Conservation (phyloP, 2,888 invertebrate species). For the Liopterus haemorrhoidalis region DNA sequence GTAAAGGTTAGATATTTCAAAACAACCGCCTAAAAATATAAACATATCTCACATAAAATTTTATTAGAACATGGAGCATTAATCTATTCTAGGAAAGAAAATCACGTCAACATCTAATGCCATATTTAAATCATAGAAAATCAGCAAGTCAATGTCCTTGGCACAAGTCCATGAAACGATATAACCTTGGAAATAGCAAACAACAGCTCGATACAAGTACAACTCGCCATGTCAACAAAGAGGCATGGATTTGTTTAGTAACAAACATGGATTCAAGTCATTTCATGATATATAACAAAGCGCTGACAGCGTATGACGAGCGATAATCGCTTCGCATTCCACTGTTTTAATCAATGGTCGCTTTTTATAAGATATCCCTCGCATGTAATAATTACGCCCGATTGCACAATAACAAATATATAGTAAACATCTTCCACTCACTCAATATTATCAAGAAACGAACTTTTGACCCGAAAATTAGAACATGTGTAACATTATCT, state of each 20-base stretch:
- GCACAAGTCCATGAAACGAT: constrained; percentile 22
- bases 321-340: too few species aligned
- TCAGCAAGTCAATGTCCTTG: constrained; percentile 27
- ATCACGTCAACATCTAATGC: constrained; percentile 14
- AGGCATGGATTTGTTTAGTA: constrained; percentile 6
- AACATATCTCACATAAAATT: too few species aligned
- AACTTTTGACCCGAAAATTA: constrained; percentile 31
- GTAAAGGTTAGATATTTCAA: too few species aligned
- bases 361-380: not conserved
- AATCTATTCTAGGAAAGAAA: constrained; percentile 16
- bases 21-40: too few species aligned
- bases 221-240: constrained; percentile 16
- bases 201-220: not conserved
- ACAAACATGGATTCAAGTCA: constrained; percentile 1
- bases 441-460: constrained; percentile 3
- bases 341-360: constrained; percentile 2
- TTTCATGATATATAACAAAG: not conserved
- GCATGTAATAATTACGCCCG: constrained; percentile 15
- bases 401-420: constrained; percentile 23
- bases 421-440: constrained; percentile 29
- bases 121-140: constrained; percentile 21
- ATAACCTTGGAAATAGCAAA: constrained; percentile 21
- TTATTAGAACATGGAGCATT: too few species aligned
- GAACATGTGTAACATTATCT: constrained; percentile 25
- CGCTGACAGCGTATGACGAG: too few species aligned